Conservation (phyloP, 1,140 invertebrate species). For the Andrena cerasifolii region DNA sequence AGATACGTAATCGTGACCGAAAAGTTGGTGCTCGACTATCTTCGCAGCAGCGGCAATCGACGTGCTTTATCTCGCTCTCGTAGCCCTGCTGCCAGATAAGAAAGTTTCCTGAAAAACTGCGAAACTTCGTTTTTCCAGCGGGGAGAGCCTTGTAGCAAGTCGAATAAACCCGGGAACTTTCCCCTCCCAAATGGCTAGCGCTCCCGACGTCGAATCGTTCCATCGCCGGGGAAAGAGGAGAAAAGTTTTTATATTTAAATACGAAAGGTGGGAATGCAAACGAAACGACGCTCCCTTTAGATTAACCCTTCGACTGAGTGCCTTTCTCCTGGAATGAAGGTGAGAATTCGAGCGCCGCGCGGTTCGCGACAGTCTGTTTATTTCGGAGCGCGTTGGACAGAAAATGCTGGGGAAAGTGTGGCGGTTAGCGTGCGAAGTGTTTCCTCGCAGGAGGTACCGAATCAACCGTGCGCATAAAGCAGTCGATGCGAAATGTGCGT, state of each 20-base stretch:
- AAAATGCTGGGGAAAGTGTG: too few species aligned
- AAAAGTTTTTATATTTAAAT: conserved; percentile 31
- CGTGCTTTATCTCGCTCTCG: conserved; percentile 35
- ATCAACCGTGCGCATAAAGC: too few species aligned
- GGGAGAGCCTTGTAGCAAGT: conserved; percentile 5
- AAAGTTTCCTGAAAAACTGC: conserved; percentile 52
- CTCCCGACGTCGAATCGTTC: conserved; percentile 5
- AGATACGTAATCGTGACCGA: conserved; percentile 32
- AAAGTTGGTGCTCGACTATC: conserved; percentile 23
- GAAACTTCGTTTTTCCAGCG: conserved; percentile 35
- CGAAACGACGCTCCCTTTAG: background rate
- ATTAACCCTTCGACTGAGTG: background rate
- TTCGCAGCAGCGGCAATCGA: conserved; percentile 35
- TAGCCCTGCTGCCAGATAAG: conserved; percentile 25
- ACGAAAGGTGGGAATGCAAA: conserved; percentile 23
- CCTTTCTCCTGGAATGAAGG: background rate
- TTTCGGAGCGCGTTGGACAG: background rate
- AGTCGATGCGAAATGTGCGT: too few species aligned
- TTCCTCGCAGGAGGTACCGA: too few species aligned
- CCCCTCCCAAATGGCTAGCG: conserved; percentile 25
- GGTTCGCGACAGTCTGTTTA: conserved; percentile 9
- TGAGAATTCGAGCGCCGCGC: conserved; percentile 19
- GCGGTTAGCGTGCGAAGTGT: too few species aligned
- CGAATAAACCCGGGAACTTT: conserved; percentile 34
- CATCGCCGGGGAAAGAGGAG: background rate